Base-by-base conservation (phyloP, 2,888 invertebrate genomes). In the Nemotelus nigrinus region DNA sequence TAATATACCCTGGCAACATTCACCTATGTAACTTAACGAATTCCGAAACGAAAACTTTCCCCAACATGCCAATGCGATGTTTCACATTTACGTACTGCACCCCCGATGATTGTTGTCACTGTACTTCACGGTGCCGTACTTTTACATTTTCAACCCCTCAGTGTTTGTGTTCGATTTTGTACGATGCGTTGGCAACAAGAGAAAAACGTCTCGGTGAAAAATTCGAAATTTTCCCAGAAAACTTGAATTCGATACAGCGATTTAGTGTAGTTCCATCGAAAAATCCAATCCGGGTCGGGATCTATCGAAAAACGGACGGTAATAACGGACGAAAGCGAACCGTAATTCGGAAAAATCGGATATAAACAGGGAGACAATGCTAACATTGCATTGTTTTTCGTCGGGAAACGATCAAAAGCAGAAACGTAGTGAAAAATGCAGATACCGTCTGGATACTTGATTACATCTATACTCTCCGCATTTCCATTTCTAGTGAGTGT, bases 361-460 rank as follows among this genome's bases (percentile, higher is more conserved):
- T 70, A 10, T 43, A 70, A 70, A 70, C 70, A 55, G 70, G 81
- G 76, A 74, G 80, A 82, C 80, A 82, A 84, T 84, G 83, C 84
- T 83, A 84, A 83, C 83, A 82, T 83, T 82, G 83, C 82, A 83
- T 83, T 84, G 82, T 74, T 74, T 43, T 82, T 83, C 81, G 81
- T 80, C 84, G 53, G 45, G 55, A n/a, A 63, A 65, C 39, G 60
- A 57, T 72, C 84, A 84, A 83, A 84, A 84, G 83, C 83, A 83
- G 82, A 82, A 83, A 82, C 84, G 82, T 82, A 82, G 81, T 79
- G 80, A 80, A 82, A 81, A 80, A 82, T 82, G 82, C 74, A 60
- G 63, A 80, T 81, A 81, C 79, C 80, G 79, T 80, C 80, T 81
- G 80, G 81, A 80, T 81, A 81, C 81, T 80, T 82, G 82, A 82